Evolutionary conservation across 2,113 vertebrate genomes (phyloP).

Genomic region (Corythornis vintsioides): DNA sequence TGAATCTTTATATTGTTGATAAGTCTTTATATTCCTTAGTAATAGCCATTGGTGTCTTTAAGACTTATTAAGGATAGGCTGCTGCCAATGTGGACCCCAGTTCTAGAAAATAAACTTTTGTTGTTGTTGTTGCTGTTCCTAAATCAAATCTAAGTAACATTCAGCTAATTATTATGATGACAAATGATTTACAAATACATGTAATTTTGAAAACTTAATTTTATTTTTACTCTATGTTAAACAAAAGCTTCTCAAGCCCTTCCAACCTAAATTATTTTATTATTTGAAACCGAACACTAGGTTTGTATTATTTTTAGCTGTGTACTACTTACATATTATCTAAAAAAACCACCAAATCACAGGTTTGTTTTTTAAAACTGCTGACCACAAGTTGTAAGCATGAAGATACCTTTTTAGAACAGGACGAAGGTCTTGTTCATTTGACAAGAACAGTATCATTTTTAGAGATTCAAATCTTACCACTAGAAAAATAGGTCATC

Average conservation of each 20-base stretch:
- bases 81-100: neutral
- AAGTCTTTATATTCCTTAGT: neutral
- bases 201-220: neutral
- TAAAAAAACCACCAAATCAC: neutral
- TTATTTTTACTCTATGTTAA: neutral
- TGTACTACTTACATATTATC: neutral
- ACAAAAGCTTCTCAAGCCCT: neutral
- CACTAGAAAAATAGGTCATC: slow-evolving; percentile 31
- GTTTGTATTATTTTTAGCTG: neutral
- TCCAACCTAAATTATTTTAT: neutral
- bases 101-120: neutral
- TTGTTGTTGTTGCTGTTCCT: neutral
- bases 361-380: neutral
- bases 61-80: neutral
- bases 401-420: neutral
- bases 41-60: neutral
- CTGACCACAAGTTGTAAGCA: neutral
- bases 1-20: neutral
- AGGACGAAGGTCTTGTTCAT: neutral
- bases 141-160: neutral
- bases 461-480: neutral
- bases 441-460: neutral
- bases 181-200: neutral
- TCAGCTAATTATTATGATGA: neutral
- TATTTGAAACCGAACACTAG: neutral